phyloP scores from a whole-genome alignment of 2,888 invertebrate genomes.

The Volucella zonaria region DNA sequence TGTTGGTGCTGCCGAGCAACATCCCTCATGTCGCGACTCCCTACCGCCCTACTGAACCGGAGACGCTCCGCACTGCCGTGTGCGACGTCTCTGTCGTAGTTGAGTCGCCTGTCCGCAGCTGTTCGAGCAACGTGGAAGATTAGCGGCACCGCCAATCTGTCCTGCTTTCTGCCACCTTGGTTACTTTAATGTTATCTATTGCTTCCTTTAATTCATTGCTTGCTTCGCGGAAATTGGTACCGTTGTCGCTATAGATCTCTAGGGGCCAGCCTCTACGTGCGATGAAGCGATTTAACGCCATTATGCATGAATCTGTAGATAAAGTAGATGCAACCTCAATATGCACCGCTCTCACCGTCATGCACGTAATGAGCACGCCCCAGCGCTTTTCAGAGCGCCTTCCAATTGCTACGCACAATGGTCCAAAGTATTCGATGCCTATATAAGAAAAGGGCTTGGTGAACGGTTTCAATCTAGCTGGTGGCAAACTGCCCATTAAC shows the following conservation, averaged over 20 bases:
- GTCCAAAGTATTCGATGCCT: slow-evolving; percentile 57
- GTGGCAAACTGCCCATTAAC: slow-evolving; percentile 29
- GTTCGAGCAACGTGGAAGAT: no score
- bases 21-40: no score
- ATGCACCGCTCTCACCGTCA: slow-evolving; percentile 59
- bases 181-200: no score
- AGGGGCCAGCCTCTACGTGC: slow-evolving; percentile 30
- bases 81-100: no score
- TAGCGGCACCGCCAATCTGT: no score
- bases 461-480: slow-evolving; percentile 42
- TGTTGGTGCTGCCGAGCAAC: no score
- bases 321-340: no score
- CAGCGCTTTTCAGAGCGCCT: slow-evolving; percentile 47
- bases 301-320: no score
- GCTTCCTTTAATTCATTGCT: slow-evolving; percentile 13
- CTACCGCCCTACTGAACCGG: no score
- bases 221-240: slow-evolving; percentile 50
- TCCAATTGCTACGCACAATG: slow-evolving; percentile 28
- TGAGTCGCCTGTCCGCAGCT: no score
- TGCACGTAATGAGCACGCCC: slow-evolving; percentile 60
- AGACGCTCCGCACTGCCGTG: no score
- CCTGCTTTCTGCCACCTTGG: no score
- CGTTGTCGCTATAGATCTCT: slow-evolving; percentile 56
- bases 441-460: slow-evolving; percentile 40
- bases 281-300: slow-evolving; percentile 48